Base-by-base conservation (phyloP, 1,140 invertebrate species). In the Prorops nasuta region DNA sequence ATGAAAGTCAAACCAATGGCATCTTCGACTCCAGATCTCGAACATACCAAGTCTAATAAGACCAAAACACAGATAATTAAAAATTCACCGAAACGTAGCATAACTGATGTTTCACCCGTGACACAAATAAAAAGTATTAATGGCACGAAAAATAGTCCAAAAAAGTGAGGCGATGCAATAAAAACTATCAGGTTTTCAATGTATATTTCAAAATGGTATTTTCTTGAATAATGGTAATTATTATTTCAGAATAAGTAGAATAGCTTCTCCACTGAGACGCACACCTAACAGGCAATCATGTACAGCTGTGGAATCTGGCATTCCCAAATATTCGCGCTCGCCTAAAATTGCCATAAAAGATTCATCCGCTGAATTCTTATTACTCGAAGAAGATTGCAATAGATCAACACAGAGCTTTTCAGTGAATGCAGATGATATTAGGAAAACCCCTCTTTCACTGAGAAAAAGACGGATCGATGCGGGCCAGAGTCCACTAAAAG, bases 11-110 rank as follows among this genome's bases (percentile, higher is more conserved):
- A 64, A 35, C 72, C 72, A 12, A 50, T 66, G 1, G 71, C 71
- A 15, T 66, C 71, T 0, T 72, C 72, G 3, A 74, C 71, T 4
- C 72, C 72, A 35, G 69, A 72, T 38, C 28, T n/a, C n/a, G n/a
- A n/a, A n/a, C n/a, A n/a, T n/a, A n/a, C n/a, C n/a, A n/a, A n/a
- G n/a, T n/a, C n/a, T n/a, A n/a, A n/a, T n/a, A n/a, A n/a, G n/a
- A n/a, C n/a, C n/a, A n/a, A n/a, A n/a, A n/a, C n/a, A n/a, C 24
- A 39, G 28, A 3, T 17, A 12, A 3, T 20, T 14, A 49, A 51
- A 20, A 48, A 44, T 21, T 34, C 46, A 1, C 54, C 51, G n/a
- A 64, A 57, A 31, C 54, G 54, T n/a, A 63, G 51, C 8, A 24
- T 62, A 20, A 59, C 54, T 3, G 64, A 66, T 40, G 63, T 67